phyloP scores from a whole-genome alignment of 2,797 vertebrate genomes.

The Tenualosa ilisha region DNA sequence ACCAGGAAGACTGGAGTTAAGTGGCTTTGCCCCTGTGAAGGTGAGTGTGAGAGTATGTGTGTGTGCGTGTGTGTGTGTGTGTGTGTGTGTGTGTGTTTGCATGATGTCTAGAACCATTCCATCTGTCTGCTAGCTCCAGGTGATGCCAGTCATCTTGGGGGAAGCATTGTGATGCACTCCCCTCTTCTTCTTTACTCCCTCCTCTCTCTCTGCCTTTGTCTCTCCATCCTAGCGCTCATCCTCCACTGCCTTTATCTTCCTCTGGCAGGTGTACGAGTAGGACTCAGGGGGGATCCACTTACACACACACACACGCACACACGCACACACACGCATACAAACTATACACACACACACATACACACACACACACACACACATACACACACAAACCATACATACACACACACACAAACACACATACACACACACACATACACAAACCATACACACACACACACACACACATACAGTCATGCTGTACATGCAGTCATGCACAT shows the following conservation, averaged over 20 bases:
- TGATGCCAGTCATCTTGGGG: slow-evolving; percentile 63
- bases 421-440: background rate
- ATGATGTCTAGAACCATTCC: slow-evolving; percentile 45
- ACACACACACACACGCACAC: slow-evolving; percentile 13
- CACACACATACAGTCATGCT: background rate
- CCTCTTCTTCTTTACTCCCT: slow-evolving; percentile 53
- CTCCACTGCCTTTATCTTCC: slow-evolving; percentile 69
- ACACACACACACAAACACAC: slow-evolving; percentile 4
- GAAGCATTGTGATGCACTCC: slow-evolving; percentile 69
- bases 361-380: background rate
- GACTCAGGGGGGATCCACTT: slow-evolving; percentile 46
- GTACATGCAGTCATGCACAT: background rate
- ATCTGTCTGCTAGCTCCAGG: slow-evolving; percentile 59
- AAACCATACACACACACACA: slow-evolving; percentile 3
- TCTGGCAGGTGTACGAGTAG: slow-evolving; percentile 67
- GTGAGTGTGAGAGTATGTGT: slow-evolving; percentile 12
- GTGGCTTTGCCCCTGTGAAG: background rate
- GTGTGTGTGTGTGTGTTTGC: slow-evolving; percentile 25
- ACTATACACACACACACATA: background rate
- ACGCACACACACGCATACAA: background rate
- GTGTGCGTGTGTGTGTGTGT: slow-evolving; percentile 21
- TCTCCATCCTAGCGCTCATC: slow-evolving; percentile 62
- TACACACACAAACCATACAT: background rate
- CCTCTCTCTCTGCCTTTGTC: slow-evolving; percentile 56
- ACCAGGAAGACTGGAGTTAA: background rate